Evolutionary conservation across 2,113 vertebrate species (phyloP).

Genomic region (Corythoichthys haematopterus): DNA sequence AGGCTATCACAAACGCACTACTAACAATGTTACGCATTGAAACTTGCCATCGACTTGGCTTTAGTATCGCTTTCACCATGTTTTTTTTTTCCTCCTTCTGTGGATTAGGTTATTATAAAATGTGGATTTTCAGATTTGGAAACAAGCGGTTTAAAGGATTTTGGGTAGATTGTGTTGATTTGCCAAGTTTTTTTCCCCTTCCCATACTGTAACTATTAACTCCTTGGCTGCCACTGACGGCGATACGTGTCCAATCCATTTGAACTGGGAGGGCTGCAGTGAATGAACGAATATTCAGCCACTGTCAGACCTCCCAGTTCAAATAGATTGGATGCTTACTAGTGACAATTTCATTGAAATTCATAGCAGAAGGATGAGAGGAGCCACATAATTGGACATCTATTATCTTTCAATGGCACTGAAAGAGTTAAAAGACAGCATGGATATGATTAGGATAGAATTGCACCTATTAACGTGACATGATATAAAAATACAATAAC

Average conservation of each 20-base stretch:
- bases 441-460: neutral
- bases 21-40: neutral
- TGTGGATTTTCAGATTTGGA: slow-evolving; percentile 23
- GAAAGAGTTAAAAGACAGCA: neutral
- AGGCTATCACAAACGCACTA: neutral
- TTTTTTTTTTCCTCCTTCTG: neutral
- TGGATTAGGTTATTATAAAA: slow-evolving; percentile 27
- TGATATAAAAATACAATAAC: neutral
- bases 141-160: slow-evolving; percentile 31
- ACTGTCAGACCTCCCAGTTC: too few relatives aligned
- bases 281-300: too few relatives aligned
- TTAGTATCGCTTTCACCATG: neutral
- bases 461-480: neutral
- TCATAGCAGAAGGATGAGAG: too few relatives aligned
- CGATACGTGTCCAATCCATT: too few relatives aligned
- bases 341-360: too few relatives aligned
- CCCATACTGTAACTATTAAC: too few relatives aligned
- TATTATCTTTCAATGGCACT: neutral
- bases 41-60: neutral
- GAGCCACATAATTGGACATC: too few relatives aligned
- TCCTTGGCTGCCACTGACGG: too few relatives aligned
- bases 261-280: too few relatives aligned
- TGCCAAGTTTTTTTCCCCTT: slow-evolving; percentile 23
- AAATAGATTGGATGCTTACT: too few relatives aligned
- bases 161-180: slow-evolving; percentile 32